Evolutionary conservation across 2,888 invertebrate species (phyloP).

Genomic region (Nephrotoma appendiculata): DNA sequence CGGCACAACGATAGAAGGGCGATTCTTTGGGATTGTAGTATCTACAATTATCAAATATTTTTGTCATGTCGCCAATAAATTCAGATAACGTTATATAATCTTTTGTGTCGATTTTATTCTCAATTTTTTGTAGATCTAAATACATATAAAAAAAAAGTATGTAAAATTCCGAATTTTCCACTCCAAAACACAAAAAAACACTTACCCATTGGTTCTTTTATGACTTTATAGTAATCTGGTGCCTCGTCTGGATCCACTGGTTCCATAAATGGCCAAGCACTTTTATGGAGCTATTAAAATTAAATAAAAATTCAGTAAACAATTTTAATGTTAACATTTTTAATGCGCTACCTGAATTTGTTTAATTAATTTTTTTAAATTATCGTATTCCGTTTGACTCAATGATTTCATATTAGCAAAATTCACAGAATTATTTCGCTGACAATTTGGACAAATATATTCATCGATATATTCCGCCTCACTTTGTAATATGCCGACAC

Average conservation of each 20-base stretch:
- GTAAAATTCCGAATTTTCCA: neutral
- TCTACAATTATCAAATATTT: conserved; percentile 97
- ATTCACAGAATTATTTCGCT: conserved; percentile 76
- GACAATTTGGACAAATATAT: conserved; percentile 93
- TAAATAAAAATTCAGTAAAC: neutral
- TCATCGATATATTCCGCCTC: conserved; percentile 92
- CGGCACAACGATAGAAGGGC: conserved; percentile 91
- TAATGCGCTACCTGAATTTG: conserved; percentile 55
- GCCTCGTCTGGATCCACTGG: conserved; percentile 93
- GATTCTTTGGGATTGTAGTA: conserved; percentile 94
- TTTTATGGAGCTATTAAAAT: conserved; percentile 64
- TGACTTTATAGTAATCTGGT: conserved; percentile 92
- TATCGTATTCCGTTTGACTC: conserved; percentile 62
- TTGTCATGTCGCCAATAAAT: conserved; percentile 94
- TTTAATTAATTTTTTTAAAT: conserved; percentile 72
- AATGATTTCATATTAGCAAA: conserved; percentile 81
- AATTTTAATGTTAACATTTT: neutral
- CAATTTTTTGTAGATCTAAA: conserved; percentile 86
- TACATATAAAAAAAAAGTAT: conserved; percentile 16
- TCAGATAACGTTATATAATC: conserved; percentile 79
- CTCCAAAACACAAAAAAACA: conserved; percentile 13
- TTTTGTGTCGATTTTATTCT: conserved; percentile 68
- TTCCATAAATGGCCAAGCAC: conserved; percentile 96
- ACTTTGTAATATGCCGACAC: conserved; percentile 87
- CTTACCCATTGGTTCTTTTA: conserved; percentile 92